Conservation (phyloP, 2,113 vertebrate genomes). For the Nycticebus coucang region DNA sequence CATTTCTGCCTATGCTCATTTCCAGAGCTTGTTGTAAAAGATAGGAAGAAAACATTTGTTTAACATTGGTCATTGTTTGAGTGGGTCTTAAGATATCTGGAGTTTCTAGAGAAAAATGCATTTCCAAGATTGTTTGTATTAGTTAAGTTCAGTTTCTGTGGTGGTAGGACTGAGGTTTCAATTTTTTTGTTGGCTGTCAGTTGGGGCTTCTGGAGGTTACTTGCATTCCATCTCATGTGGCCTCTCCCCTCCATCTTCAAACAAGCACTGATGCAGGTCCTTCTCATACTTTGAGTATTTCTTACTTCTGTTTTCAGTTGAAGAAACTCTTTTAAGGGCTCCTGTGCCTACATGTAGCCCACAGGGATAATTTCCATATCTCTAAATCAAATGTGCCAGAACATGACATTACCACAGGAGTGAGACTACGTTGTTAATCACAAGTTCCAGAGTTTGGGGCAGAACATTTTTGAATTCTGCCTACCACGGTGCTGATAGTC, state of each 20-base stretch:
- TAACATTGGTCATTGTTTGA: not conserved
- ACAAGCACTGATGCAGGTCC: accelerated
- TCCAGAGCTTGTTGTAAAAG: not conserved
- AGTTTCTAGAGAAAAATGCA: not conserved
- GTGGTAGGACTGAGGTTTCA: not conserved
- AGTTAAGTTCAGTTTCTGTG: not conserved
- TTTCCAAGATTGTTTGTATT: not conserved
- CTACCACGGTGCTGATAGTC: not conserved
- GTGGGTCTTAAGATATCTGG: not conserved
- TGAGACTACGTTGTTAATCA: not conserved
- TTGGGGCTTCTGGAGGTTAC: not conserved
- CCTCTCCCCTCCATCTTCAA: not conserved
- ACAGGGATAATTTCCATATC: not conserved
- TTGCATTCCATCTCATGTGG: not conserved
- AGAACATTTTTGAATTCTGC: not conserved
- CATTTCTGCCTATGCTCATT: not conserved
- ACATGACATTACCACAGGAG: not conserved
- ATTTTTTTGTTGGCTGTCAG: not conserved
- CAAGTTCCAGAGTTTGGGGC: not conserved
- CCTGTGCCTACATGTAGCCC: not conserved
- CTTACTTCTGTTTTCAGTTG: not conserved
- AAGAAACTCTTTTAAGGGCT: not conserved
- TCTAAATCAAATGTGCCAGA: not conserved
- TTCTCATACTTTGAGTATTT: not conserved
- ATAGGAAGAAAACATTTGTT: not conserved